These are phyloP conservation scores for Diorhabda elongata DNA, from an alignment of 1,140 invertebrate species.

Conservation along the genomic window DNA sequence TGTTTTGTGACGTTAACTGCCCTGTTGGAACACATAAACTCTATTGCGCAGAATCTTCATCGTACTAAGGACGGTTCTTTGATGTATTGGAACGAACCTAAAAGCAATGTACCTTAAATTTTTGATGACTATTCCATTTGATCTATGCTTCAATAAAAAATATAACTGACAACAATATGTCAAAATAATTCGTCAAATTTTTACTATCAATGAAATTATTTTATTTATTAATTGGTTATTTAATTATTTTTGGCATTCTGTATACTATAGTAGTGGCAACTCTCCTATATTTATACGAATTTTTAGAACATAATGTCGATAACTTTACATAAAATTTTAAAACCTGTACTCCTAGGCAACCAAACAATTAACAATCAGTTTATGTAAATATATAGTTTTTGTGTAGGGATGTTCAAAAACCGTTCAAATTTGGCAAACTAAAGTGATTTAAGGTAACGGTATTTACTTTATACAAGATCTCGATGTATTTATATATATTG, in stretches of 20 bases:
- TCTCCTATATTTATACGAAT: constrained; percentile 16
- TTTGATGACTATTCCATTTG: too few species aligned
- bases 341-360: constrained; percentile 22
- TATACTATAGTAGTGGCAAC: constrained; percentile 18
- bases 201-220: neutral
- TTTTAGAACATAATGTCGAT: constrained; percentile 17
- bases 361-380: constrained; percentile 23
- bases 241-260: constrained; percentile 15
- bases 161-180: too few species aligned
- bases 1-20: too few species aligned
- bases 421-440: constrained; percentile 3
- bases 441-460: constrained; percentile 5
- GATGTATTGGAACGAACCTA: too few species aligned
- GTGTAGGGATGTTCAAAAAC: constrained; percentile 12
- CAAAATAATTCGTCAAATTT: too few species aligned
- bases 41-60: too few species aligned
- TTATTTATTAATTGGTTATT: constrained; percentile 14
- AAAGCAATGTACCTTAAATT: too few species aligned
- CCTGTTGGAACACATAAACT: too few species aligned
- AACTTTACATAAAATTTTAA: constrained; percentile 4
- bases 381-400: constrained; percentile 11
- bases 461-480: neutral
- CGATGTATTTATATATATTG: neutral
- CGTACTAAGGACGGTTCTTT: too few species aligned
- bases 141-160: too few species aligned